Base-by-base conservation (phyloP, 2,797 vertebrate species). In the Spinibarbus caldwelli region DNA sequence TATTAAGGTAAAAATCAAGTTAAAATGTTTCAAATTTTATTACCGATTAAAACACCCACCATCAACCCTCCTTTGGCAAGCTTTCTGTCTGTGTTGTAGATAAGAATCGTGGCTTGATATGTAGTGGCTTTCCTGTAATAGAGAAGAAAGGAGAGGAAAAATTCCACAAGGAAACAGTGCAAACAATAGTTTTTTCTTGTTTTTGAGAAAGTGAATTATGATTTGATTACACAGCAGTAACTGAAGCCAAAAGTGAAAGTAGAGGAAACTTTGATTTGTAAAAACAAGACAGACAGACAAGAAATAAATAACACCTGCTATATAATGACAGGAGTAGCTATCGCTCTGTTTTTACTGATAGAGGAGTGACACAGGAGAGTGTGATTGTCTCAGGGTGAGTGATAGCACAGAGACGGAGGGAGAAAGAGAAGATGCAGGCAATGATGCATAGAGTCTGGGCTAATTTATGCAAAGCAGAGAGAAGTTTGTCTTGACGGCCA, bases 91-190 rank as follows among this genome's bases (percentile, higher is more conserved):
- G 52, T 34, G n/a, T 10, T 1, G 4, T 59, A 75, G 59, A 14
- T 68, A 85, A 96, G 52, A 97, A 93, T 17, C 96, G 88, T 10
- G 96, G 96, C 19, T 97, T 97, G 93, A 97, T 97, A 89, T 96
- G 96, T 78, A 97, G 93, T 10, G 77, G 92, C 76, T 93, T 96
- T 21, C 95, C 96, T 96, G 89, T 10, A 87, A 31, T 11, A 70
- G 57, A 90, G 57, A 59, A 15, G 17, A 85, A 26, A 80, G 41
- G 66, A 36, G 26, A 80, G 29, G 71, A 71, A 66, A 49, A 34
- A 45, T 79, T 66, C 86, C 38, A 85, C 45, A 78, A 49, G 43
- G 54, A 64, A 54, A 72, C n/a, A n/a, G n/a, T n/a, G n/a, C n/a
- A n/a, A n/a, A n/a, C 45, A 47, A 47, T 15, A 5, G 45, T 54